Evolutionary conservation across 1,140 invertebrate species (phyloP), one percentile per base, ranked within the genome.

Genomic region (Drepana arcuata): DNA sequence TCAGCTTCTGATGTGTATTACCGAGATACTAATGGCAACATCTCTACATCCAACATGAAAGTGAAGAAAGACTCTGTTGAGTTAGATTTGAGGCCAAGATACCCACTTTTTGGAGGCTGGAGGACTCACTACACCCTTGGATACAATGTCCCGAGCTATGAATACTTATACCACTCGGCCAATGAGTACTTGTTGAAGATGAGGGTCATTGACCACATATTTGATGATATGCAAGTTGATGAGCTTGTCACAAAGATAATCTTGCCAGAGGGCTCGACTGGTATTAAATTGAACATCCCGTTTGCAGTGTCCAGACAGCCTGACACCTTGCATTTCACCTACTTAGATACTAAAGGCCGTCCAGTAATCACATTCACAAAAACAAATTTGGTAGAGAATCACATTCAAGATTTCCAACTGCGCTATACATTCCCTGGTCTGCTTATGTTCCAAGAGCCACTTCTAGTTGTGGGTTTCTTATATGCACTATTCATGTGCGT

Each of bases 81-180:
- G 68, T 77, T 99, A 1, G 97, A 99, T 61, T 83, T 99, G 1
- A 86, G 95, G 27, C 98, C 98, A 1, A 85, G 98, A 50, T 99
- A 99, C 75, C 98, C 98, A 12, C 83, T 99, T 0, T 99, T 99
- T 85, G 98, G 98, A 32, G 98, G 98, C 2, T 99, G 98, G 98
- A 96, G 95, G 77, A 99, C 97, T 2, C 93, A 96, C 60, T 99
- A 99, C 77, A 93, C 91, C 21, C 84, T 99, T 30, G 98, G 98
- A 0, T 99, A 99, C 83, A 99, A 98, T 84, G 90, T 99, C 1
- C 98, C 98, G 1, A 96, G 95, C 44, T 97, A 97, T 67, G 96
- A 98, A 71, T 98, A 98, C 79, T 84, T 99, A 2, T 98, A 88
- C 64, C 91, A 93, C 46, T 88, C 87, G 57, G 94, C 92, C 56